Evolutionary conservation across 2,113 vertebrate genomes (phyloP).

Genomic region (chimpanzee (Pan troglodytes)): NHGRI_mPanTro3-v2.1_pri NC_072412.2:89215001-89215500

Average conservation of each 20-base stretch:
- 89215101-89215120: neutral
- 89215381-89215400: neutral
- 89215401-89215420: neutral
- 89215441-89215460: neutral
- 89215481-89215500: neutral
- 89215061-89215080: neutral
- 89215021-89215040: neutral
- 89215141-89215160: neutral
- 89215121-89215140: neutral
- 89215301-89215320: neutral
- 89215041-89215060: neutral
- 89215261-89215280: neutral
- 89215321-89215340: neutral
- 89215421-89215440: neutral
- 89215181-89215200: neutral
- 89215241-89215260: neutral
- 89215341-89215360: neutral
- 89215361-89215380: neutral
- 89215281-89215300: neutral
- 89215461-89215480: neutral
- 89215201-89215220: neutral
- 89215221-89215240: neutral
- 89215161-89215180: neutral
- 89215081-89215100: neutral
- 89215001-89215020: neutral